Evolutionary conservation across 2,888 invertebrate species (phyloP).

Genomic region (Rhingia rostrata): DNA sequence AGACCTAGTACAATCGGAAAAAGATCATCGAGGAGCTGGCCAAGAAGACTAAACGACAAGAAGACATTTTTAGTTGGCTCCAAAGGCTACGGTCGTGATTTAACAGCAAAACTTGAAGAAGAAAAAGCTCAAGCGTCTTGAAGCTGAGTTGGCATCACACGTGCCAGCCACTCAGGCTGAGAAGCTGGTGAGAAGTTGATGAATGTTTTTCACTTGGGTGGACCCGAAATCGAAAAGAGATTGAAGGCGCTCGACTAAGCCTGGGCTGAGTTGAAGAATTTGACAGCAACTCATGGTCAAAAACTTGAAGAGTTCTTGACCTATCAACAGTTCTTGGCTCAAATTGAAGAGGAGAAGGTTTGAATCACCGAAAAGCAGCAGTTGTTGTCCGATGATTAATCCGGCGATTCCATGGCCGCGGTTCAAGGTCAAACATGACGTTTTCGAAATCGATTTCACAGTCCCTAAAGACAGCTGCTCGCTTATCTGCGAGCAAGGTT

Average conservation of each 20-base stretch:
- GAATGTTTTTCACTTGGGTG: slow-evolving; percentile 96
- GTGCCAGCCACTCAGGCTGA: slow-evolving; percentile 97
- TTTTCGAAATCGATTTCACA: slow-evolving; percentile 98
- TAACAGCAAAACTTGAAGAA: slow-evolving; percentile 99
- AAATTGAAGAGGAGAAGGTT: slow-evolving; percentile 99
- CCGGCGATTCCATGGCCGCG: slow-evolving; percentile 99
- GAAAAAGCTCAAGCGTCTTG: slow-evolving; percentile 99
- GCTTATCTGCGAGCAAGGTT: slow-evolving; percentile 94
- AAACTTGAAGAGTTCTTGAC: slow-evolving; percentile 98
- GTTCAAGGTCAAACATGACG: slow-evolving; percentile 99
- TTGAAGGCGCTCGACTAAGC: slow-evolving; percentile 93
- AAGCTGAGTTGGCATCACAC: slow-evolving; percentile 98
- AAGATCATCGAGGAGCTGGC: no score
- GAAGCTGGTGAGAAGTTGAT: slow-evolving; percentile 95
- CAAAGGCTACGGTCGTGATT: slow-evolving; percentile 98
- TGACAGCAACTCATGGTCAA: slow-evolving; percentile 94
- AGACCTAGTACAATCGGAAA: no score
- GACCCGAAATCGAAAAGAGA: slow-evolving; percentile 95
- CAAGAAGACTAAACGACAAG: no score
- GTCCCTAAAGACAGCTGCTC: slow-evolving; percentile 97
- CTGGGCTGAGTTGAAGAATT: slow-evolving; percentile 96
- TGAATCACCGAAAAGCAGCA: slow-evolving; percentile 99
- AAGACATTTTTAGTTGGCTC: slow-evolving; percentile 98
- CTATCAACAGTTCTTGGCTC: slow-evolving; percentile 98
- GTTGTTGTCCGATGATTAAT: slow-evolving; percentile 95